A percentile compares a stretch with the other conserved stretches of the same genome.
Evolutionary conservation across 2,797 vertebrate genomes (phyloP).

Genomic region (Xyrichtys novacula): DNA sequence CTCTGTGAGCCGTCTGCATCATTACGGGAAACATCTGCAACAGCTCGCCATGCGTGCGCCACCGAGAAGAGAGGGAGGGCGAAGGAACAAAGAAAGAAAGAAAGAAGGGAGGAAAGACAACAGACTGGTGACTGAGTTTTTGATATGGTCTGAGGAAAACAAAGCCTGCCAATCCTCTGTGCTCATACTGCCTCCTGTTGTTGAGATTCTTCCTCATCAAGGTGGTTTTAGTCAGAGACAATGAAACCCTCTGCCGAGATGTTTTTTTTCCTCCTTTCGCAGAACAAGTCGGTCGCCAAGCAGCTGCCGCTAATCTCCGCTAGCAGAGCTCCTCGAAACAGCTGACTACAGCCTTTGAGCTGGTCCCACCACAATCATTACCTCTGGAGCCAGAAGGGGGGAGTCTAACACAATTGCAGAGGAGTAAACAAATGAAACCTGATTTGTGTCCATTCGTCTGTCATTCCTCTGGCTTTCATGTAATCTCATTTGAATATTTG

Average conservation of each 20-base stretch:
- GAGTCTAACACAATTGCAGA: constrained; percentile 73
- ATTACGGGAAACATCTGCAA: constrained; percentile 87
- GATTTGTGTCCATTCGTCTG: constrained; percentile 75
- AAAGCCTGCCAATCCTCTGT: constrained; percentile 59
- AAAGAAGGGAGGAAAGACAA: constrained; percentile 30
- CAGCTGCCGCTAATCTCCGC: constrained; percentile 80
- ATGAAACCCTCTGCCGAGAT: constrained; percentile 54
- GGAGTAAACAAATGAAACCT: constrained; percentile 79
- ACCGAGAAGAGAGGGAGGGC: constrained; percentile 35
- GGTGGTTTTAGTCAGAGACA: constrained; percentile 62
- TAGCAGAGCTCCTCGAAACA: constrained; percentile 77
- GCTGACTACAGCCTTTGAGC: constrained; percentile 79
- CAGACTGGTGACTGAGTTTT: constrained; percentile 59
- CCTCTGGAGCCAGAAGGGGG: constrained; percentile 69
- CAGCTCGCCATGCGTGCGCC: constrained; percentile 73
- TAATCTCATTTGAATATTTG: constrained; percentile 77
- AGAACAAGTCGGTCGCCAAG: constrained; percentile 68
- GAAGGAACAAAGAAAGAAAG: constrained; percentile 14
- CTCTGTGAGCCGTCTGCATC: constrained; percentile 85
- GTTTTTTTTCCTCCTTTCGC: constrained; percentile 18
- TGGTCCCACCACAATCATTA: constrained; percentile 78
- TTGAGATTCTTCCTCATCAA: constrained; percentile 60
- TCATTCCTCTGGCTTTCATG: constrained; percentile 71
- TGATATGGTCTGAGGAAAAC: constrained; percentile 58
- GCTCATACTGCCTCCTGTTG: constrained; percentile 81